Evolutionary conservation across 2,888 invertebrate genomes (phyloP).

Genomic region (Mamestra brassicae): DNA sequence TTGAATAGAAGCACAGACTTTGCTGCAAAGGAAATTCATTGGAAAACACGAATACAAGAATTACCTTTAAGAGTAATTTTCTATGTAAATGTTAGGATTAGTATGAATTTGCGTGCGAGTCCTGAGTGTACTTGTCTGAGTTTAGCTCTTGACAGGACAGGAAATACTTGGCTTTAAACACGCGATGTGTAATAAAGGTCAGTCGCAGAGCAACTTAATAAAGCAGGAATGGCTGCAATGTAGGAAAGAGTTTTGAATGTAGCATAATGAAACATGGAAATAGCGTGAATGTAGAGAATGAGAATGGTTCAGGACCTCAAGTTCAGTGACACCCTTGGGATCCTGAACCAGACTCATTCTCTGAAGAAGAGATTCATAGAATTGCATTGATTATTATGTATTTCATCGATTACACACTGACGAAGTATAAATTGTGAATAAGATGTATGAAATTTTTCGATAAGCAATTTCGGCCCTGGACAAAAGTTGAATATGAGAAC

Average conservation of each 20-base stretch:
- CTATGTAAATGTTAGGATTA: constrained; percentile 24
- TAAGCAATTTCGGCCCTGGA: background rate
- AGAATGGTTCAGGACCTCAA: background rate
- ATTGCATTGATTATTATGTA: no score
- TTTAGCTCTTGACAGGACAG: constrained; percentile 35
- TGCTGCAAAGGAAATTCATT: constrained; percentile 10
- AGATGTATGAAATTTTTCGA: no score
- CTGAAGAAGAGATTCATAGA: background rate
- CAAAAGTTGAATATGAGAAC: background rate
- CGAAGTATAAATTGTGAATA: background rate
- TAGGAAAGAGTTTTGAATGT: background rate
- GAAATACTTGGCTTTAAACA: constrained; percentile 45
- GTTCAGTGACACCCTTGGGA: background rate
- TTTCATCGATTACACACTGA: background rate
- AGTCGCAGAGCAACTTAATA: constrained; percentile 13
- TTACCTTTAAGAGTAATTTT: constrained; percentile 28
- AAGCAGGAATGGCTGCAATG: background rate
- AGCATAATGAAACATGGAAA: constrained; percentile 2
- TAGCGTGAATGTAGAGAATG: background rate
- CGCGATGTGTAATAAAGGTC: constrained; percentile 46
- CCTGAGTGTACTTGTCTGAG: constrained; percentile 26
- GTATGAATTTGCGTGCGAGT: constrained; percentile 39
- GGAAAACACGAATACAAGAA: constrained; percentile 17
- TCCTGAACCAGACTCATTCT: background rate
- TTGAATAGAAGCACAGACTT: background rate